Evolutionary conservation across 2,797 vertebrate species (phyloP).

Genomic region (Halcyon chelicuti): DNA sequence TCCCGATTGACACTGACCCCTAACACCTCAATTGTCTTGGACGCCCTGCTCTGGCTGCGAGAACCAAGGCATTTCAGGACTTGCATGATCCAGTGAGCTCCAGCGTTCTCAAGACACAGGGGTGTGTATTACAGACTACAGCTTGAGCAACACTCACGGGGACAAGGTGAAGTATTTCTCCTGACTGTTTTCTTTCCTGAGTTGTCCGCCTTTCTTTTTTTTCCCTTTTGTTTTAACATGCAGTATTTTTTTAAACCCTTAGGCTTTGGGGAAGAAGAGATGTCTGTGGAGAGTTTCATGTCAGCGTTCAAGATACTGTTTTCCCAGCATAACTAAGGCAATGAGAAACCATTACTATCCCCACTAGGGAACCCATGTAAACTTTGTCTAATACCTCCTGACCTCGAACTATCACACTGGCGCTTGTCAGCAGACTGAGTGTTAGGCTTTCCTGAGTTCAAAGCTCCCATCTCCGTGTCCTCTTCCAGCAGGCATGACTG

Average conservation of each 20-base stretch:
- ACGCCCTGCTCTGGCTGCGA: rapidly evolving
- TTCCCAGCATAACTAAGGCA: neutral
- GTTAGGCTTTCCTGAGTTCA: neutral
- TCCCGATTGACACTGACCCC: neutral
- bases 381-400: neutral
- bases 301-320: neutral
- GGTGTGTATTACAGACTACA: neutral
- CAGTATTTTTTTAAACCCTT: neutral
- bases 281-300: neutral
- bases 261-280: rapidly evolving
- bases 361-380: neutral
- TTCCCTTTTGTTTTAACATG: neutral
- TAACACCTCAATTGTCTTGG: neutral
- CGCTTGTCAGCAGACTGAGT: neutral
- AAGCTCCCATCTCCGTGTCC: neutral
- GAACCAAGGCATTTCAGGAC: rapidly evolving
- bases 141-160: neutral
- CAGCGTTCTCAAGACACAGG: rapidly evolving
- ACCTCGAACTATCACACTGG: neutral
- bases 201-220: rapidly evolving
- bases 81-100: neutral
- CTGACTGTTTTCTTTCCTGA: neutral
- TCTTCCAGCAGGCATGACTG: neutral
- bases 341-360: neutral
- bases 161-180: neutral